A percentile compares a stretch with the other conserved stretches of the same genome.
Evolutionary conservation across 92 coral and sea anemone genomes (phyloP).

Genomic region (Zoanthus gigantus): DNA sequence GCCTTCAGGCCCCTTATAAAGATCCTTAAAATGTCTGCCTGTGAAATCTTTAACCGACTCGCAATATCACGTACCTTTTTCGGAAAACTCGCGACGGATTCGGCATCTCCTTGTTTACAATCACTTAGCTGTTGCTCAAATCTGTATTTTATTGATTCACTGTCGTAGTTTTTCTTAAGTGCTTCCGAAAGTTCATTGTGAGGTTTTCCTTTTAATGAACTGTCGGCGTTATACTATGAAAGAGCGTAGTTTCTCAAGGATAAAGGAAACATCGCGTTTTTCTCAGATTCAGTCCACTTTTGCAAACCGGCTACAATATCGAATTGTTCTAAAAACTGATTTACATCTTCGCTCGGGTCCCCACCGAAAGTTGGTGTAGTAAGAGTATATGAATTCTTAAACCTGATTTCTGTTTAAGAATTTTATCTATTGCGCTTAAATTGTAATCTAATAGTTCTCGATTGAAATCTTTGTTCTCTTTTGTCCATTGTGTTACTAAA

Average conservation of each 20-base stretch:
- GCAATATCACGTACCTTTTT: conserved; percentile 9
- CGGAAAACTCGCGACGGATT: conserved; percentile 21
- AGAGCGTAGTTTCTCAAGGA: conserved; percentile 30
- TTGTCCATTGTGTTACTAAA: conserved; percentile 2
- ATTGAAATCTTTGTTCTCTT: background rate
- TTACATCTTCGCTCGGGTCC: conserved; percentile 18
- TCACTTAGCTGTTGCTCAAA: conserved; percentile 17
- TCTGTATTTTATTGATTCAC: conserved; percentile 15
- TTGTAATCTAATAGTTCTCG: conserved; percentile 8
- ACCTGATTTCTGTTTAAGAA: background rate
- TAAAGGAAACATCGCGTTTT: conserved; percentile 13
- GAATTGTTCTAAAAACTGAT: conserved; percentile 10
- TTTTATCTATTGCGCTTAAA: conserved; percentile 16
- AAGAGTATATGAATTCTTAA: conserved; percentile 10
- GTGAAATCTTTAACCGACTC: conserved; percentile 6
- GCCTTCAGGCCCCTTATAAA: conserved; percentile 25
- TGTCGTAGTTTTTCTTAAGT: conserved; percentile 22
- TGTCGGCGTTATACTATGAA: conserved; percentile 20
- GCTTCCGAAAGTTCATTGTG: background rate
- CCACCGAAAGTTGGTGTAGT: conserved; percentile 28
- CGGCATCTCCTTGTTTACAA: conserved; percentile 8
- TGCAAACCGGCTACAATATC: background rate
- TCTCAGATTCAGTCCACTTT: background rate
- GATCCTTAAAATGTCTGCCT: background rate
- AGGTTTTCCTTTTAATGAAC: conserved; percentile 9